Evolutionary conservation across 2,797 vertebrate species (phyloP).

Genomic region (Heterohyrax brucei): DNA sequence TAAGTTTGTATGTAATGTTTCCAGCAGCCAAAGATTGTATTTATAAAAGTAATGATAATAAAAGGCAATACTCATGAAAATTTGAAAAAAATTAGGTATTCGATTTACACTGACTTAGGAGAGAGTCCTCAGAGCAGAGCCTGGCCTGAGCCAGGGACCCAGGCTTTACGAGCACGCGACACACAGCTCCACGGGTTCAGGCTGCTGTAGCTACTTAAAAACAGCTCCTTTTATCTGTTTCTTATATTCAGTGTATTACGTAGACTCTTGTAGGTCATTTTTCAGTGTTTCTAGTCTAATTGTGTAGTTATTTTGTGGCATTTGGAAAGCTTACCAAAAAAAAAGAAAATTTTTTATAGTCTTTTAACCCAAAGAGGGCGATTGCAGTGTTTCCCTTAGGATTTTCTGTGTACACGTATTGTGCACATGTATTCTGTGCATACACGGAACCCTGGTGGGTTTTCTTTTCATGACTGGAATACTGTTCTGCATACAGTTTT

Average conservation of each 20-base stretch:
- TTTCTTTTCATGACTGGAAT: slow-evolving; percentile 54
- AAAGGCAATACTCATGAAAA: too few relatives aligned
- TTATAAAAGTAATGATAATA: too few relatives aligned
- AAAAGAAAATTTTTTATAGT: slow-evolving; percentile 24
- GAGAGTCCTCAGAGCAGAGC: too few relatives aligned
- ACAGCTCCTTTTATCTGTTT: slow-evolving; percentile 4
- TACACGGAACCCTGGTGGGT: too few relatives aligned
- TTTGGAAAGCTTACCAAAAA: neutral
- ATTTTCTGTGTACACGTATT: slow-evolving; percentile 8
- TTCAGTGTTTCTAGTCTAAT: slow-evolving; percentile 24
- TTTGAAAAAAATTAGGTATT: too few relatives aligned
- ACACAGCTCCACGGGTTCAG: neutral
- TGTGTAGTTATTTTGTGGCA: slow-evolving; percentile 53
- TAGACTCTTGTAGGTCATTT: neutral
- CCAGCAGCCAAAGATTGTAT: too few relatives aligned
- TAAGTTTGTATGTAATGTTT: too few relatives aligned
- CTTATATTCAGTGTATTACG: neutral
- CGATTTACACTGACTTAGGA: too few relatives aligned
- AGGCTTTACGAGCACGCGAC: neutral
- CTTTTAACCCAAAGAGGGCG: slow-evolving; percentile 12
- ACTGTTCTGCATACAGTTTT: neutral
- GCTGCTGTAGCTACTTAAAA: slow-evolving; percentile 21
- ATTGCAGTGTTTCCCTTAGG: neutral
- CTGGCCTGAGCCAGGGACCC: neutral
- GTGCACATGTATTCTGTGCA: too few relatives aligned